Conservation (phyloP, 2,888 invertebrate genomes). For the Linnaemya tessellans region DNA sequence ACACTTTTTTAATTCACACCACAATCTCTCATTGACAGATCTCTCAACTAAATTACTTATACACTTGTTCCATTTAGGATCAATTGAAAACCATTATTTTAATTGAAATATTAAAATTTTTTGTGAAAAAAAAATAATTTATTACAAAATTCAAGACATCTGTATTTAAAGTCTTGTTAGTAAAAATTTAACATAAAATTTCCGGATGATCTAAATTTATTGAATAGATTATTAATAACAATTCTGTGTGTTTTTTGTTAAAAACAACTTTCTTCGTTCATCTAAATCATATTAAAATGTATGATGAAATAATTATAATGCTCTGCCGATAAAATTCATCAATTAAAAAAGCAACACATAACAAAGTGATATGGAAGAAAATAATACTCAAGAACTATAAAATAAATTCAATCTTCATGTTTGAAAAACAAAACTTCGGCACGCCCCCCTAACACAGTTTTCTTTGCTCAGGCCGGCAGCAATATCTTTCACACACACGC, state of each 20-base stretch:
- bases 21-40: not conserved
- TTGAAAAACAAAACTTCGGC: slow-evolving; percentile 12
- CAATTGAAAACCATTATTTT: not conserved
- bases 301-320: slow-evolving; percentile 44
- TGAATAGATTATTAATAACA: slow-evolving; percentile 1
- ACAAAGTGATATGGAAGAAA: not conserved
- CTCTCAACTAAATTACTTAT: not conserved
- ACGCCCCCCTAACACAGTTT: slow-evolving; percentile 29
- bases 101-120: not conserved
- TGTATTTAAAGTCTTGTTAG: not conserved
- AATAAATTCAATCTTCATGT: slow-evolving; percentile 11
- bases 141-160: not conserved
- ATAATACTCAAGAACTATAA: not conserved
- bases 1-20: not conserved
- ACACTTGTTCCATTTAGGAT: not conserved
- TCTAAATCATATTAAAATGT: slow-evolving; percentile 9
- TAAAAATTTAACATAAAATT: not conserved
- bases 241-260: not conserved
- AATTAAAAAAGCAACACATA: slow-evolving; percentile 22
- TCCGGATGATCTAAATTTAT: not conserved
- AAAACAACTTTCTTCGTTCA: slow-evolving; percentile 30
- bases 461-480: slow-evolving; percentile 25
- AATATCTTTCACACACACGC: slow-evolving; percentile 38
- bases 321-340: slow-evolving; percentile 14
- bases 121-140: not conserved